Base-by-base conservation (phyloP, 1,140 invertebrate genomes). In the Matsumurasca onukii region DNA sequence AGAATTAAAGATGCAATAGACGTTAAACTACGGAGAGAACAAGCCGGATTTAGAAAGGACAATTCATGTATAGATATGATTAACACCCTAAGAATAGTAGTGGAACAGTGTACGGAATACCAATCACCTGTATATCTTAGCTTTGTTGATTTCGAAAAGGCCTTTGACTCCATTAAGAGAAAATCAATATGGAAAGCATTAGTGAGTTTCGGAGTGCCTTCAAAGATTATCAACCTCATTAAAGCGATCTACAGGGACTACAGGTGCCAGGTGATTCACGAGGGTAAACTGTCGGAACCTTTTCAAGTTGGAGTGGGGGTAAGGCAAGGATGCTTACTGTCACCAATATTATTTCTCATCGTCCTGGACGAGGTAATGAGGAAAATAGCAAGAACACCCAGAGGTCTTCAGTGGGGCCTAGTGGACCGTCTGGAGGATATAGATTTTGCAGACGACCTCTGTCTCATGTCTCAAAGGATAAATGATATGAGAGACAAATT, bases 11-110 rank as follows among this genome's bases (percentile, higher is more conserved):
- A 51, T 17, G 49, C 24, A 51, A 22, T 51, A 22, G n/a, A 51
- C 49, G 24, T 22, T n/a, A 51, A 45, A 45, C 17, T 45, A 45
- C 9, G 34, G 34, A 45, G 34, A 45, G 34, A 45, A 45, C 34
- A 45, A 45, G 34, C 34, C 9, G 49, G 49, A 5, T 51, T 51
- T 22, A 51, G 49, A 22, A 51, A 22, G 49, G 49, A 51, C 49
- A 20, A 51, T 51, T 51, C n/a, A n/a, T 51, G 3, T n/a, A 51
- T 51, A 51, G 49, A 51, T 51, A 51, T 51, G 49, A 51, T 51
- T 9, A 51, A 51, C n/a, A 51, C 49, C 49, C n/a, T 51, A 51
- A 17, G 49, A 22, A 9, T 51, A 51, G 49, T 51, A 22, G 24
- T 51, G 24, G 49, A 51, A 20, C 49, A 51, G 24, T 20, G 49